Evolutionary conservation across 1,140 invertebrate genomes (phyloP).

Genomic region (Latrodectus geometricus): DNA sequence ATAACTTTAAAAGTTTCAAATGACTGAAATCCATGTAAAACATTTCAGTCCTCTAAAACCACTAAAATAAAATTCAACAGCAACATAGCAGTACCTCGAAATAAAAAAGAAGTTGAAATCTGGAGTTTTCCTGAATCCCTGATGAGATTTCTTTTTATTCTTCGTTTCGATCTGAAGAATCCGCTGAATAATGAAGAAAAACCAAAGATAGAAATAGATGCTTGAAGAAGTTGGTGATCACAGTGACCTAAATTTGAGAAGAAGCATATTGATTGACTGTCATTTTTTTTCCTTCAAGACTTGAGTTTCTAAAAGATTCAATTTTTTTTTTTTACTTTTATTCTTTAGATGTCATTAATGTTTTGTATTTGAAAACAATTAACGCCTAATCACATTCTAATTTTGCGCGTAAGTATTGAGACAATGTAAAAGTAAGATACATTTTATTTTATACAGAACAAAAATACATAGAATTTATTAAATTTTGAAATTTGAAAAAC

Average conservation of each 20-base stretch:
- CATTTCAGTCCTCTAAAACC: too few species aligned
- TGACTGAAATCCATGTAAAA: too few species aligned
- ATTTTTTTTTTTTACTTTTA: constrained; percentile 11
- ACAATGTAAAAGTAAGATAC: too few species aligned
- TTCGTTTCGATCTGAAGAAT: constrained; percentile 5
- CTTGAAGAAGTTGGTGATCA: constrained; percentile 49
- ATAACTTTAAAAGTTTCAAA: too few species aligned
- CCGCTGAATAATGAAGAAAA: constrained; percentile 42
- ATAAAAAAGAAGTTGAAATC: constrained; percentile 20
- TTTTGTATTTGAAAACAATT: background rate
- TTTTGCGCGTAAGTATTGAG: too few species aligned
- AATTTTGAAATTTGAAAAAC: too few species aligned
- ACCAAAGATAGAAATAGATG: constrained; percentile 2
- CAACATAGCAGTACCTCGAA: too few species aligned
- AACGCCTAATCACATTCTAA: too few species aligned
- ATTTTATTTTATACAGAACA: too few species aligned
- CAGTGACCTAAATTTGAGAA: constrained; percentile 53
- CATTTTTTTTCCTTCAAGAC: constrained; percentile 29
- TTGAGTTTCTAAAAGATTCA: constrained; percentile 10
- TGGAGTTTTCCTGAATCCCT: constrained; percentile 26
- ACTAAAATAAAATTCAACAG: too few species aligned
- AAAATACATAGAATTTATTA: too few species aligned
- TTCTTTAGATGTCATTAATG: constrained; percentile 32
- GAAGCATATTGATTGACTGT: constrained; percentile 55
- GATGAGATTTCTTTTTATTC: constrained; percentile 17